Evolutionary conservation across 2,888 invertebrate genomes (phyloP).

Genomic region (Achlya flavicornis): DNA sequence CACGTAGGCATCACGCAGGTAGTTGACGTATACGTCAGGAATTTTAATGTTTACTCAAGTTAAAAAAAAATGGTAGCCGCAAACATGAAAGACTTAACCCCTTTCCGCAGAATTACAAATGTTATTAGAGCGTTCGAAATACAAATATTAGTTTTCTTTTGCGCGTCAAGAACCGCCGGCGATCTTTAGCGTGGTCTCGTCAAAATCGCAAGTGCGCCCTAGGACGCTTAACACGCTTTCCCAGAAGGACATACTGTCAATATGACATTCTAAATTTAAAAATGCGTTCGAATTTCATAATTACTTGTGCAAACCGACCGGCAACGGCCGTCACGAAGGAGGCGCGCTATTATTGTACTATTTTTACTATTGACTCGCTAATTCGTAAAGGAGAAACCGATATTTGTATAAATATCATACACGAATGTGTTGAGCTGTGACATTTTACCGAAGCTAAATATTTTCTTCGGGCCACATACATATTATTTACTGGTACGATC

Average conservation of each 20-base stretch:
- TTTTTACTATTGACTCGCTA: constrained; percentile 56
- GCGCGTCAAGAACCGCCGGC: constrained; percentile 30
- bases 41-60: constrained; percentile 41
- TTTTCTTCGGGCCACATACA: constrained; percentile 9
- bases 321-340: constrained; percentile 59
- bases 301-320: constrained; percentile 50
- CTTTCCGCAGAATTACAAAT: constrained; percentile 70
- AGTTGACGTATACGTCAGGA: constrained; percentile 18
- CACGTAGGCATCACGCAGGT: not conserved
- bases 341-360: constrained; percentile 40
- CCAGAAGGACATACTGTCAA: constrained; percentile 71
- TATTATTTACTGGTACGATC: constrained; percentile 13
- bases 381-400: constrained; percentile 55
- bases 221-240: constrained; percentile 52
- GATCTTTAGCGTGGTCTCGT: constrained; percentile 61
- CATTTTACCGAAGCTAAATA: constrained; percentile 32
- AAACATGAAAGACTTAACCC: constrained; percentile 38
- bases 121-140: constrained; percentile 57
- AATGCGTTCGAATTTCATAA: constrained; percentile 52
- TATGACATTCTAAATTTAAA: constrained; percentile 52
- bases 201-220: constrained; percentile 54
- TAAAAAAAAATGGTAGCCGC: constrained; percentile 45
- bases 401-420: constrained; percentile 17
- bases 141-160: constrained; percentile 63
- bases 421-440: constrained; percentile 31